Conservation (phyloP, 2,888 invertebrate genomes). For the Drosophila diplacantha region DNA sequence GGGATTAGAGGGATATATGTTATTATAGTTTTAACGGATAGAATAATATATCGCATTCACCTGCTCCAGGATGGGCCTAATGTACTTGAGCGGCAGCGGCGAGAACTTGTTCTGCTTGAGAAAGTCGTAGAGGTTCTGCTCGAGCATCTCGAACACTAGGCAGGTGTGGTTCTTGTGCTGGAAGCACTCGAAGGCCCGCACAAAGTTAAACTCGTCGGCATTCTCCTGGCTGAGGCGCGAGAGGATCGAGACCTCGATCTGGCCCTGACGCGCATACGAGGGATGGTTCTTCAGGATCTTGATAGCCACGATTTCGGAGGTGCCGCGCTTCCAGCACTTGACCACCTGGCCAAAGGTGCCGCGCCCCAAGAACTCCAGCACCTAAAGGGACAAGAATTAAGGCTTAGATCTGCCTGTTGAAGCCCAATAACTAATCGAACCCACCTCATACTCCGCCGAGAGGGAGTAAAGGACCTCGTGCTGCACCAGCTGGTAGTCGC, state of each 20-base stretch:
- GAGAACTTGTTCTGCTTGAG: conserved; percentile 99
- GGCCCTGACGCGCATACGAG: conserved; percentile 99
- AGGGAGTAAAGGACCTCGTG: conserved; percentile 98
- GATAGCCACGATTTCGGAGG: conserved; percentile 99
- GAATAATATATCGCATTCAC: conserved; percentile 79
- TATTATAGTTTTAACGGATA: neutral
- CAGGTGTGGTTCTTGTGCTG: conserved; percentile 99
- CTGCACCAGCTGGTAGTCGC: conserved; percentile 98
- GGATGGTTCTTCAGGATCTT: conserved; percentile 99
- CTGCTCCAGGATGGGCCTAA: conserved; percentile 99
- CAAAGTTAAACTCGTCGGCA: conserved; percentile 99
- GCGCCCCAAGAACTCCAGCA: conserved; percentile 98
- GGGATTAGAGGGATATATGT: neutral
- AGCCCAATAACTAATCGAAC: conserved; percentile 52
- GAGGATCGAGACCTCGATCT: conserved; percentile 98
- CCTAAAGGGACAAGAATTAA: conserved; percentile 80
- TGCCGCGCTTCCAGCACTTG: conserved; percentile 99
- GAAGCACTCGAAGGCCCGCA: conserved; percentile 99
- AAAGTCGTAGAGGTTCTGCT: conserved; percentile 99
- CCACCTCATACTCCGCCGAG: conserved; percentile 90
- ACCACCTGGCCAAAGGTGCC: conserved; percentile 99
- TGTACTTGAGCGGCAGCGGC: conserved; percentile 98
- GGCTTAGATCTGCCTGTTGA: neutral
- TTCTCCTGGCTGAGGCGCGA: conserved; percentile 97
- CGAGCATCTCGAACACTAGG: conserved; percentile 99